phyloP scores from a whole-genome alignment of 2,888 invertebrate species.

The Acleris holmiana region DNA sequence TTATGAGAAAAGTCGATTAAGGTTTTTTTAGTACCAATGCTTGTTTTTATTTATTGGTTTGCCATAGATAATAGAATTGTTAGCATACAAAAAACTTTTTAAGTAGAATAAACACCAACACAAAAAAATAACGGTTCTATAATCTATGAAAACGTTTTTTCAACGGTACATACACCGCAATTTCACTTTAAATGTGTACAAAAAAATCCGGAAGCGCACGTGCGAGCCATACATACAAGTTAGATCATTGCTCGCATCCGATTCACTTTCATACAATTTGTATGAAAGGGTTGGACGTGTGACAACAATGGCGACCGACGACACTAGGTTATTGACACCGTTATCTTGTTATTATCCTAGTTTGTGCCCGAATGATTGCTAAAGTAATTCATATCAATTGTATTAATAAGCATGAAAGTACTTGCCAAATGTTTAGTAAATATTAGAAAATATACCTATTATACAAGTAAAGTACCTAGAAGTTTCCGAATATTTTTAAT shows the following conservation, averaged over 20 bases:
- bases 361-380: background rate
- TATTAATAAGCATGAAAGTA: too few relatives aligned
- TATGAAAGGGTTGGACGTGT: constrained; percentile 33
- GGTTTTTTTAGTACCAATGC: background rate
- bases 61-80: constrained; percentile 5
- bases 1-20: background rate
- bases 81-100: background rate
- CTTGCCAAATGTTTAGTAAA: too few relatives aligned
- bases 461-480: too few relatives aligned
- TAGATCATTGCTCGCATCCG: constrained; percentile 42
- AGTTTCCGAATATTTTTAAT: background rate
- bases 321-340: constrained; percentile 25
- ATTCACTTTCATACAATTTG: constrained; percentile 43
- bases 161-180: constrained; percentile 22
- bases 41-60: constrained; percentile 14
- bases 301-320: constrained; percentile 29
- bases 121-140: background rate
- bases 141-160: constrained; percentile 3
- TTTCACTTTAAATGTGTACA: background rate
- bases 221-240: constrained; percentile 39
- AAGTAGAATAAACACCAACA: background rate
- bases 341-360: constrained; percentile 13
- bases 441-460: too few relatives aligned
- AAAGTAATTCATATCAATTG: too few relatives aligned
- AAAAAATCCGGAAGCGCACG: constrained; percentile 45